These are phyloP conservation scores for Seira ritae DNA, from an alignment of 2,888 invertebrate genomes.

Conservation along the genomic window DNA sequence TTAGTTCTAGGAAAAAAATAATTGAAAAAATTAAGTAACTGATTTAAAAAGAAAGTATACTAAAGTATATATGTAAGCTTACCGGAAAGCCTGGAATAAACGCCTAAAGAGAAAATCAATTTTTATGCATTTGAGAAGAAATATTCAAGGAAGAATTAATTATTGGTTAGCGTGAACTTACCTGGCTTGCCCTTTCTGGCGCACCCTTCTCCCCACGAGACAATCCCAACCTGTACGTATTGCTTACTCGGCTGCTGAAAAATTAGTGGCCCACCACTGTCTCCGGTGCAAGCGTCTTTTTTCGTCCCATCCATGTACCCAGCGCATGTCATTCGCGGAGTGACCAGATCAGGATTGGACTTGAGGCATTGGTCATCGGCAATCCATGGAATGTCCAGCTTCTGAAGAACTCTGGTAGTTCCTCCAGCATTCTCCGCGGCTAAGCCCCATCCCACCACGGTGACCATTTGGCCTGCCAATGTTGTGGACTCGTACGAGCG, in stretches of 20 bases:
- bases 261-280: conserved; percentile 56
- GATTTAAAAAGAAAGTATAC: not conserved
- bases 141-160: no score
- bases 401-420: conserved; percentile 69
- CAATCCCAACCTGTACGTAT: conserved; percentile 69
- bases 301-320: conserved; percentile 45
- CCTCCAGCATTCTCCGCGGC: conserved; percentile 66
- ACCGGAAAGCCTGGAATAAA: conserved; percentile 70
- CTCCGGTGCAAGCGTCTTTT: conserved; percentile 57
- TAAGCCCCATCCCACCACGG: conserved; percentile 65
- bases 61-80: conserved; percentile 4
- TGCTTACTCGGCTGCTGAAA: conserved; percentile 52
- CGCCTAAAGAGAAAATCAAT: conserved; percentile 17
- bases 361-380: conserved; percentile 40
- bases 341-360: conserved; percentile 48
- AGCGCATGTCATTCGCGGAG: conserved; percentile 67
- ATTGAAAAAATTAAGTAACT: not conserved
- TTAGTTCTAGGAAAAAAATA: conserved; percentile 43
- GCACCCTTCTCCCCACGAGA: conserved; percentile 69
- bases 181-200: conserved; percentile 64
- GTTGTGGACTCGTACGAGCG: conserved; percentile 27
- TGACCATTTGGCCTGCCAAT: conserved; percentile 28
- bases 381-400: conserved; percentile 66
- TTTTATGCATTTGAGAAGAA: no score
- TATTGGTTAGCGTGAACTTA: not conserved